These are phyloP conservation scores for Solenopsis fugax DNA, from an alignment of 1,140 invertebrate species.

Conservation along the genomic window DNA sequence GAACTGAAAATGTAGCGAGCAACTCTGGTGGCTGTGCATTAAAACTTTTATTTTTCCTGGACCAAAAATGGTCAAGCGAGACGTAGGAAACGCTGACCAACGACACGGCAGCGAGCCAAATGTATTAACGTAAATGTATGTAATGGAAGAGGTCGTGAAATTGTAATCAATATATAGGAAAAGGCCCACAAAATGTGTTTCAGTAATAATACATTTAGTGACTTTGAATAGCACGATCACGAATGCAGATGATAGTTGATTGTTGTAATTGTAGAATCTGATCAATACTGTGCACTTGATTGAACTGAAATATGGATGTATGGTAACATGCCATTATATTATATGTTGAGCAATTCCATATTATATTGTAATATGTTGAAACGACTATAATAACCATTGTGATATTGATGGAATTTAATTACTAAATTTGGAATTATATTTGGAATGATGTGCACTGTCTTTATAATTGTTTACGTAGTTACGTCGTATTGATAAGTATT, in stretches of 20 bases:
- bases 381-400: constrained; percentile 5
- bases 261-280: constrained; percentile 19
- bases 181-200: constrained; percentile 24
- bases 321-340: constrained; percentile 27
- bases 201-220: constrained; percentile 9
- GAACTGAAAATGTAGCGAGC: constrained; percentile 30
- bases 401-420: constrained; percentile 5
- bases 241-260: constrained; percentile 48
- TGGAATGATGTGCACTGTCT: not conserved
- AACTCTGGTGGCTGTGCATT: constrained; percentile 34
- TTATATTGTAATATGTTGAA: constrained; percentile 1
- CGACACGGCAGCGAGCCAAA: constrained; percentile 49
- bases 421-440: not conserved
- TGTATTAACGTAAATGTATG: constrained; percentile 56
- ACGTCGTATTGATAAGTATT: not conserved
- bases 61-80: constrained; percentile 1
- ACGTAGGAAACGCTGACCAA: constrained; percentile 30
- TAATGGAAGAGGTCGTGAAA: constrained; percentile 41
- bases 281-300: constrained; percentile 33
- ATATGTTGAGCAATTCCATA: not conserved
- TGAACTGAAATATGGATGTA: constrained; percentile 25
- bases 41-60: constrained; percentile 54
- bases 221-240: constrained; percentile 47
- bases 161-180: constrained; percentile 41
- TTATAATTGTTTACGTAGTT: not conserved